Evolutionary conservation across 2,797 vertebrate species (phyloP).

Genomic region (Sebastiscus albofasciatus): DNA sequence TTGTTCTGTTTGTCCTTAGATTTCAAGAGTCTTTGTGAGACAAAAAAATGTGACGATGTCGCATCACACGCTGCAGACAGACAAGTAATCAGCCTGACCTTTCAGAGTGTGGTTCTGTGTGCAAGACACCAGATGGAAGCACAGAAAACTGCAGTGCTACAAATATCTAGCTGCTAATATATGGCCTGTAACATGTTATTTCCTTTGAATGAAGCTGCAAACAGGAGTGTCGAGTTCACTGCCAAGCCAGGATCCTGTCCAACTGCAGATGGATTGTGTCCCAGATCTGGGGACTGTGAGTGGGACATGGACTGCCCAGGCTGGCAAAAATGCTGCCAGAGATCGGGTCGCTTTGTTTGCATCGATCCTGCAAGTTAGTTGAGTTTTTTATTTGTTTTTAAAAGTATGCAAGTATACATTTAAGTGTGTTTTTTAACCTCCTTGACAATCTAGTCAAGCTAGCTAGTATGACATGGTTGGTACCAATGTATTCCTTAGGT

Average conservation of each 20-base stretch:
- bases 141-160: constrained; percentile 31
- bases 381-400: not conserved
- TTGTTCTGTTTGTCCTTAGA: not conserved
- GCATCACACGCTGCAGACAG: not conserved
- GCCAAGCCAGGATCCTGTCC: constrained; percentile 90
- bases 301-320: constrained; percentile 88
- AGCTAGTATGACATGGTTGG: too few species aligned
- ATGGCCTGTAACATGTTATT: constrained; percentile 61
- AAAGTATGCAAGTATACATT: not conserved
- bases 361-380: constrained; percentile 73
- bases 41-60: constrained; percentile 4
- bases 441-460: too few species aligned
- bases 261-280: constrained; percentile 27
- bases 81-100: constrained; percentile 28
- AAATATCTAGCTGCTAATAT: constrained; percentile 57
- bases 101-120: constrained; percentile 29
- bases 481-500: too few species aligned
- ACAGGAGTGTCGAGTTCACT: constrained; percentile 81
- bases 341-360: constrained; percentile 57
- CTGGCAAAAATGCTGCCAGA: constrained; percentile 90
- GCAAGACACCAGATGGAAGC: constrained; percentile 63
- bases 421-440: not conserved
- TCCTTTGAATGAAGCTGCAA: constrained; percentile 81
- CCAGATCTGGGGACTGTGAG: constrained; percentile 68
- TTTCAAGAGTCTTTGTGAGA: not conserved